Evolutionary conservation across 2,797 vertebrate species (phyloP).

Genomic region (Bucorvus abyssinicus): DNA sequence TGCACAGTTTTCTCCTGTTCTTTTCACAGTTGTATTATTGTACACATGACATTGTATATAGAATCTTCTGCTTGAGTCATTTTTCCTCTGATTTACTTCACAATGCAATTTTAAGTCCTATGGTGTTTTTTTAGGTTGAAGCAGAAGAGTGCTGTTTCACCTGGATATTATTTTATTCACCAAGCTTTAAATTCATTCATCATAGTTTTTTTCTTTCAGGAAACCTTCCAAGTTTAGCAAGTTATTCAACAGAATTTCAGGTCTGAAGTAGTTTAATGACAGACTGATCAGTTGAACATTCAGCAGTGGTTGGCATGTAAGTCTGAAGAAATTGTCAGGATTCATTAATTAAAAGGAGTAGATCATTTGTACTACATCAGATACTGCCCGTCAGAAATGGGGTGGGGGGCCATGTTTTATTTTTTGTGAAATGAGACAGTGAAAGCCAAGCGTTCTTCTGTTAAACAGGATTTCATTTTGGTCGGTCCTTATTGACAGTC

Average conservation of each 20-base stretch:
- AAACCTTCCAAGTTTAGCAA: neutral
- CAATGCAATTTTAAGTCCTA: neutral
- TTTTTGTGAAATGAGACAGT: neutral
- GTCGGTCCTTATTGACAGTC: neutral
- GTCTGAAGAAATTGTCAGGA: neutral
- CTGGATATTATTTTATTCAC: neutral
- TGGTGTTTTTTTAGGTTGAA: neutral
- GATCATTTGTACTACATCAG: neutral
- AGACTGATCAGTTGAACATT: neutral
- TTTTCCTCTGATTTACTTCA: neutral
- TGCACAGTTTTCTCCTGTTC: neutral
- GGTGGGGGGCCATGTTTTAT: neutral
- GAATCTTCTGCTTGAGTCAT: neutral
- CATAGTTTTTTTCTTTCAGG: neutral
- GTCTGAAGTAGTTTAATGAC: neutral
- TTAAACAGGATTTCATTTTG: neutral
- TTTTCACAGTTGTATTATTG: neutral
- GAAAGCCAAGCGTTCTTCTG: neutral
- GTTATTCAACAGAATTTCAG: neutral
- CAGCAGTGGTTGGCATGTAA: neutral
- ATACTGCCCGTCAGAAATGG: neutral
- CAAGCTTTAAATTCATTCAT: neutral
- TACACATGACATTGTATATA: neutral
- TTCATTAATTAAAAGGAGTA: neutral
- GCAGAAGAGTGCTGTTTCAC: neutral